These are phyloP conservation scores for Mirounga angustirostris DNA, from an alignment of 2,113 vertebrate species.

Conservation along the genomic window DNA sequence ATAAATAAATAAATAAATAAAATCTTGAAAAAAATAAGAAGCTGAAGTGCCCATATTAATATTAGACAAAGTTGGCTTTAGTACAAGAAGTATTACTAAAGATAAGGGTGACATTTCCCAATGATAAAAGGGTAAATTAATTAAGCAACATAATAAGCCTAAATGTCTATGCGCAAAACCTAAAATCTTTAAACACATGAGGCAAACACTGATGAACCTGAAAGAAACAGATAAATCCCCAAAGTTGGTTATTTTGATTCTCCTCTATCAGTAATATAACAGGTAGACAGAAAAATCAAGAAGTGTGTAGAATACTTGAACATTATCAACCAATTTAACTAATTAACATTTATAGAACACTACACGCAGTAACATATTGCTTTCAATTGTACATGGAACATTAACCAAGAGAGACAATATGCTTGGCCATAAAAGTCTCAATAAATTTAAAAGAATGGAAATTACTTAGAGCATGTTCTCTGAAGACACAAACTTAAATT, in stretches of 20 bases:
- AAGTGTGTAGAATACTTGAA: neutral
- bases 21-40: neutral
- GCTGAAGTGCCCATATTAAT: neutral
- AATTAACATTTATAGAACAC: slow-evolving; percentile 40
- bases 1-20: neutral
- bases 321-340: neutral
- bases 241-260: neutral
- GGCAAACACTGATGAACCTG: neutral
- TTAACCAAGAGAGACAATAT: slow-evolving; percentile 29
- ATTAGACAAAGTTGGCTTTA: neutral
- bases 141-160: neutral
- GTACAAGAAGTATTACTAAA: neutral
- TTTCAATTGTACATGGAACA: neutral
- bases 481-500: neutral
- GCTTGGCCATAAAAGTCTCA: slow-evolving; percentile 2
- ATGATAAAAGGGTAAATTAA: neutral
- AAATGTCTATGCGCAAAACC: neutral
- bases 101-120: neutral
- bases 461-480: neutral
- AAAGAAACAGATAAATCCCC: neutral
- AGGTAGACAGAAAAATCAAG: neutral
- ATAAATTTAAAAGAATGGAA: slow-evolving; percentile 4
- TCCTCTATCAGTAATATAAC: neutral
- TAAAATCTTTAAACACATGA: neutral
- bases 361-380: neutral